Percentiles rank a stretch among this genome's conserved stretches.
Evolutionary conservation across 1,140 invertebrate genomes (phyloP).

Genomic region (Lordiphosa stackelbergi): DNA sequence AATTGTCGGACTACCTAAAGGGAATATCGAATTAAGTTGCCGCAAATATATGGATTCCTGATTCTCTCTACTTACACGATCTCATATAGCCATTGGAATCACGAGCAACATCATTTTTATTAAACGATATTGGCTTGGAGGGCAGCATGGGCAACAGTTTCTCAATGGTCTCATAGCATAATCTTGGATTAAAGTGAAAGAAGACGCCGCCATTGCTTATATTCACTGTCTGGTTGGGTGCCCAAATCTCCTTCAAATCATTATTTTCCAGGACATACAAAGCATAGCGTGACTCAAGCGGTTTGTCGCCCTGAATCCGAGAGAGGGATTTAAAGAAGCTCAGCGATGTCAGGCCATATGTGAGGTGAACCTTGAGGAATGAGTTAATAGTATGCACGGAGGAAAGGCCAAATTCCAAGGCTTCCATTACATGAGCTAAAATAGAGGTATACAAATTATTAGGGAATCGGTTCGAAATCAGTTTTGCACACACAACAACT

Average conservation of each 20-base stretch:
- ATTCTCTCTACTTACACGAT: conserved; percentile 83
- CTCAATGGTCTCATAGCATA: conserved; percentile 90
- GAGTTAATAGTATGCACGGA: conserved; percentile 88
- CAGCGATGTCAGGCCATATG: conserved; percentile 88
- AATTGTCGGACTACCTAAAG: conserved; percentile 16
- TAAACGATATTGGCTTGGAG: conserved; percentile 75
- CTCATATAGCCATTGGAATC: conserved; percentile 95
- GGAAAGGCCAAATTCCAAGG: conserved; percentile 86
- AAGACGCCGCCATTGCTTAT: conserved; percentile 85
- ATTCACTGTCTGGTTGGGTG: conserved; percentile 79
- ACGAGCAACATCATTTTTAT: conserved; percentile 86
- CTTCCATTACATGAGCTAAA: conserved; percentile 84
- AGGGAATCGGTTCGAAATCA: too few relatives aligned
- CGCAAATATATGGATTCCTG: too few relatives aligned
- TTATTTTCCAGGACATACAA: conserved; percentile 91
- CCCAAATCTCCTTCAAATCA: conserved; percentile 94
- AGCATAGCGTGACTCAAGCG: conserved; percentile 78
- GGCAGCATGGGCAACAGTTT: conserved; percentile 76
- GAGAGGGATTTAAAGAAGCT: conserved; percentile 91
- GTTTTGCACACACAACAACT: too few relatives aligned
- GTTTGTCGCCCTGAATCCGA: conserved; percentile 82
- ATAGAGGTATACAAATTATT: conserved; percentile 4
- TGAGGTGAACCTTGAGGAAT: conserved; percentile 88
- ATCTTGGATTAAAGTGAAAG: conserved; percentile 96
- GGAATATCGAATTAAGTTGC: too few relatives aligned